A percentile compares a stretch with the other conserved stretches of the same genome.
These are phyloP conservation scores for Anthopleura sola DNA, from an alignment of 64 coral and sea anemone species.

Conservation along the genomic window DNA sequence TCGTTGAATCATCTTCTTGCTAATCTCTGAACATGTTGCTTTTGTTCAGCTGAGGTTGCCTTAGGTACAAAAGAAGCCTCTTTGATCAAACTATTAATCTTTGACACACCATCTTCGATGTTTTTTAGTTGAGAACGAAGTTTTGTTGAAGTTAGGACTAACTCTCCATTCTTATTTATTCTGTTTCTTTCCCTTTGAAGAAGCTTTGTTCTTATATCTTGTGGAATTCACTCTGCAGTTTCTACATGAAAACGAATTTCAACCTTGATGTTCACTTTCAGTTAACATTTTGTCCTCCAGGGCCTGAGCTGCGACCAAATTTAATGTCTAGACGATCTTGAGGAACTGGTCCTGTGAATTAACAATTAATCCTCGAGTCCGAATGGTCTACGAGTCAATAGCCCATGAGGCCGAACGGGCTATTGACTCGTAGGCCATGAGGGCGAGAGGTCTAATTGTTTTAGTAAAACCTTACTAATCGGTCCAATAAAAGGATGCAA, in stretches of 20 bases:
- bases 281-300: constrained; percentile 98
- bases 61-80: constrained; percentile 70
- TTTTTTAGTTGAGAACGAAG: constrained; percentile 80
- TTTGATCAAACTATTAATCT: constrained; percentile 67
- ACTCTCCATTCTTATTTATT: constrained; percentile 81
- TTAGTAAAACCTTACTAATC: no score
- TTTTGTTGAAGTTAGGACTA: constrained; percentile 80
- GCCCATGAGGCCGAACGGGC: no score
- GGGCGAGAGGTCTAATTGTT: no score
- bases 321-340: constrained; percentile 74
- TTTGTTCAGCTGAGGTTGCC: constrained; percentile 75
- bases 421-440: no score
- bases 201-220: constrained; percentile 72
- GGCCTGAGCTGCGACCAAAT: constrained; percentile 91
- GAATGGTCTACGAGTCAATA: no score
- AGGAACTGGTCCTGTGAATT: constrained; percentile 14
- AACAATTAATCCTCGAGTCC: neutral
- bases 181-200: constrained; percentile 69
- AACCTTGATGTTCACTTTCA: constrained; percentile 99
- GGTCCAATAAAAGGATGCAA: no score
- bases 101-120: constrained; percentile 81
- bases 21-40: constrained; percentile 66
- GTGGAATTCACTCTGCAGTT: constrained; percentile 74
- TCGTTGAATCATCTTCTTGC: constrained; percentile 60
- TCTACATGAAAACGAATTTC: constrained; percentile 91